Evolutionary conservation across 2,797 vertebrate species (phyloP).

Genomic region (Numenius phaeopus): DNA sequence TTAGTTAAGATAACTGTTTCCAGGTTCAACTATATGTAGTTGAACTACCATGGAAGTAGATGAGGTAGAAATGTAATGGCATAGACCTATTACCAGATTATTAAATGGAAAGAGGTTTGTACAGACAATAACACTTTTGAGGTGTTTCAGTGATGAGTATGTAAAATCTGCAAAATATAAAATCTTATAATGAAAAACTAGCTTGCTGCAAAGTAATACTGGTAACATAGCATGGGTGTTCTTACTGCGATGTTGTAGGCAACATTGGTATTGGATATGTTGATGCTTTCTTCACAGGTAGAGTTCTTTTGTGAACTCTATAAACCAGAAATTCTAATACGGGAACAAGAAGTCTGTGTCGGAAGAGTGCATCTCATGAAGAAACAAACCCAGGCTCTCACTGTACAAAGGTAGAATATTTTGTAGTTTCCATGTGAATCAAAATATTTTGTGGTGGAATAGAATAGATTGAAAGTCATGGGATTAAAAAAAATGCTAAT

Average conservation of each 20-base stretch:
- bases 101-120: background rate
- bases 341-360: slow-evolving; percentile 87
- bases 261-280: background rate
- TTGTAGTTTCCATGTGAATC: background rate
- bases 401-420: slow-evolving; percentile 80
- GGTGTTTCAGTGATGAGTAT: background rate
- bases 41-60: background rate
- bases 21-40: background rate
- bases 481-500: background rate
- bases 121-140: background rate
- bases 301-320: slow-evolving; percentile 93
- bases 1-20: background rate
- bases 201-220: background rate
- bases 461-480: background rate
- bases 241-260: background rate
- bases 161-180: background rate
- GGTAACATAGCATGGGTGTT: accelerated
- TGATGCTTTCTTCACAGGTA: slow-evolving; percentile 77
- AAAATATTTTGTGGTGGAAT: background rate
- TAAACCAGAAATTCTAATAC: slow-evolving; percentile 87
- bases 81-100: background rate
- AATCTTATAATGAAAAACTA: background rate
- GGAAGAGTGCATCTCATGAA: slow-evolving; percentile 86
- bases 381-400: slow-evolving; percentile 85
- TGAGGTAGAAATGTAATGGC: background rate